Evolutionary conservation across 2,797 vertebrate species (phyloP), one percentile per base, ranked within the genome.

Genomic region (Garrulus glandarius): DNA sequence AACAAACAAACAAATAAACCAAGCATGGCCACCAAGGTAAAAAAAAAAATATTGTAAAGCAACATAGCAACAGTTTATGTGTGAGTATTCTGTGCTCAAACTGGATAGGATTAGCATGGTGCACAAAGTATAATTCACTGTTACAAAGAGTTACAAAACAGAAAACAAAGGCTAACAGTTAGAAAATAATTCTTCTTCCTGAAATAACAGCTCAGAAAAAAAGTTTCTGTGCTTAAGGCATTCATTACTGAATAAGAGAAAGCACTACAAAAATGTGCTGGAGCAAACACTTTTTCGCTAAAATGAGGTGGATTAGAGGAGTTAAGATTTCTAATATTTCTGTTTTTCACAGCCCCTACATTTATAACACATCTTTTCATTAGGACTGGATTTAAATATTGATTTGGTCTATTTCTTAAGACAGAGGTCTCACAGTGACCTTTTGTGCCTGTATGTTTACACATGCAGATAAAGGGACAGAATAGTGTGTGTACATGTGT

Each of bases 121-220:
- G 50, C 47, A 95, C 69, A 89, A 30, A 94, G 89, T 76, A 60
- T 75, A 93, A 92, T 69, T 92, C 80, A 84, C 39, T 64, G 55
- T 60, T 83, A 79, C 53, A 68, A 83, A 80, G 32, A 85, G 47
- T 87, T 91, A 85, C n/a, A 88, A 91, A 94, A 89, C 9, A 72
- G 52, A 92, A 95, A 94, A 95, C 91, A 96, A 95, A 96, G 87
- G 59, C 84, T 92, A 52, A 92, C 29, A 93, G 94, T 96, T 59
- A 75, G 72, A 96, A 96, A 95, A 84, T 84, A 93, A 96, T 88
- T 87, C 70, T 93, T 72, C 44, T 80, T 83, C 71, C 86, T 80
- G 46, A 86, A 94, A 60, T 63, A 92, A 89, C 65, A 78, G 76
- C 49, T 92, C 75, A 92, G 77, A 57, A 86, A 52, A 52, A 80